phyloP scores from a whole-genome alignment of 2,888 invertebrate species.

The Drosophila seclusa region DNA sequence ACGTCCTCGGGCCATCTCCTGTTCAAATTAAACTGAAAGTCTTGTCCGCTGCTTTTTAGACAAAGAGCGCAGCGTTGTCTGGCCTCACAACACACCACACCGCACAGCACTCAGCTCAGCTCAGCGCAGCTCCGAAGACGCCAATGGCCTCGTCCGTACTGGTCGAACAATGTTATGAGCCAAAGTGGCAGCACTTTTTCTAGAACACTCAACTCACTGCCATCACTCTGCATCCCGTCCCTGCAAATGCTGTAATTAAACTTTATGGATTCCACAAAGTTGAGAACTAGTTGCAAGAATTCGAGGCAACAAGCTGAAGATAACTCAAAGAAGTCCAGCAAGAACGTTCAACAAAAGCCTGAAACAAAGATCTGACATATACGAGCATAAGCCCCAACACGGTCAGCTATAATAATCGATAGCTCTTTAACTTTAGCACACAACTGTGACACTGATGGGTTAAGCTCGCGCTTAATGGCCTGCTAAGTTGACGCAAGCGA shows the following conservation, averaged over 20 bases:
- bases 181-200: conserved; percentile 75
- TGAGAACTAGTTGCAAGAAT: conserved; percentile 35
- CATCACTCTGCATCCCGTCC: not conserved
- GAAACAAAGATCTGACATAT: conserved; percentile 27
- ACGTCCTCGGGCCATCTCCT: conserved; percentile 58
- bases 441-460: conserved; percentile 73
- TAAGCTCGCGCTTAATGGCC: conserved; percentile 75
- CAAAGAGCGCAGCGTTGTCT: conserved; percentile 57
- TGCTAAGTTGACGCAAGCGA: conserved; percentile 67
- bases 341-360: conserved; percentile 44
- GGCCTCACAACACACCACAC: conserved; percentile 5
- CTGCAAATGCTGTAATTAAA: conserved; percentile 70
- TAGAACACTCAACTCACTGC: conserved; percentile 36
- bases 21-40: conserved; percentile 78
- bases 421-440: conserved; percentile 71
- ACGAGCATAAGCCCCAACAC: not conserved
- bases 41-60: conserved; percentile 63
- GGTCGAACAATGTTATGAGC: conserved; percentile 64
- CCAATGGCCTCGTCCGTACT: conserved; percentile 24
- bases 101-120: not conserved
- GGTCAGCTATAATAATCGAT: conserved; percentile 65
- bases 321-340: conserved; percentile 21
- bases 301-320: conserved; percentile 17
- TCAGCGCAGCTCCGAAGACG: conserved; percentile 34
- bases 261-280: conserved; percentile 69